These are phyloP conservation scores for Resseliella maxima DNA, from an alignment of 2,888 invertebrate species.

Conservation along the genomic window DNA sequence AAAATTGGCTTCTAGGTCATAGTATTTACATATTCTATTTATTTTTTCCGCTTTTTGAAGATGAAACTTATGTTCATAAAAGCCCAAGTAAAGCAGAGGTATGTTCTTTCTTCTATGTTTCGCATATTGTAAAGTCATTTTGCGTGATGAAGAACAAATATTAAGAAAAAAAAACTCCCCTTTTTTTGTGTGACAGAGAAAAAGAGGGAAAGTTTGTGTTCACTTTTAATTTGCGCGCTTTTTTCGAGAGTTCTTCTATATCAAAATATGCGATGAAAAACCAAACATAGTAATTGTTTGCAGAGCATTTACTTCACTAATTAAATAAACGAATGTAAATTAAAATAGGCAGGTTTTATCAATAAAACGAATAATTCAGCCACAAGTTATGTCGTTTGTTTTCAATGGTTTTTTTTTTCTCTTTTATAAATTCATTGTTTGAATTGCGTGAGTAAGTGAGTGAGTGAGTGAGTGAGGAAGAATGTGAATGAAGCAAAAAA, in stretches of 20 bases:
- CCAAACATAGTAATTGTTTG: neutral
- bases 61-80: neutral
- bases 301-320: neutral
- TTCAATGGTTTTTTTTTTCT: neutral
- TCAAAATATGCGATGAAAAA: neutral
- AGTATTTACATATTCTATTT: neutral
- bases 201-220: neutral
- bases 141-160: neutral
- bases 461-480: neutral
- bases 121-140: neutral
- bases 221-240: neutral
- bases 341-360: neutral
- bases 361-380: neutral
- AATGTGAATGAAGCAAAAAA: neutral
- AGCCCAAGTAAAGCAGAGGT: neutral
- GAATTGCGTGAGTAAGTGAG: neutral
- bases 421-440: too few species aligned
- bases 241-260: neutral
- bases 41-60: neutral
- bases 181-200: neutral
- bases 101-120: neutral
- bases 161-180: too few species aligned
- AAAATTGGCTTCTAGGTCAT: conserved; percentile 1
- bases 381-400: neutral
- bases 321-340: neutral